Base-by-base conservation (phyloP, 2,113 vertebrate genomes). In the Cyanoramphus novaezelandiae region DNA sequence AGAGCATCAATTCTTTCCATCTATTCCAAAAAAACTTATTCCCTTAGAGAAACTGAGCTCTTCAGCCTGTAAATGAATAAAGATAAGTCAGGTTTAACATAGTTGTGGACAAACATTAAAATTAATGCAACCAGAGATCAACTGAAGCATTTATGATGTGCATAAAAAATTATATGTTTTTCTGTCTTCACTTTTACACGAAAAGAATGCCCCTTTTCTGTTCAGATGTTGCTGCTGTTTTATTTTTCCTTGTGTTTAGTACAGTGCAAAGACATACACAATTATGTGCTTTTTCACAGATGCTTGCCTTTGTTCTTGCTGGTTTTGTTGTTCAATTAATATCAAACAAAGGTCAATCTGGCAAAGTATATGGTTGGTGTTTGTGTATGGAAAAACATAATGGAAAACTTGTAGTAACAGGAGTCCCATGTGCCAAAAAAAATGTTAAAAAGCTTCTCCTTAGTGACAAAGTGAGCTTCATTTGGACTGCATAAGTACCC, bases 321-420 rank as follows among this genome's bases (percentile, higher is more conserved):
- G 88, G 72, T 86, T 92, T 92, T 89, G 70, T 93, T 88, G 64
- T 83, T 93, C 90, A 93, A 93, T 96, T 93, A 96, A 95, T 94
- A 95, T 88, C 85, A 94, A 96, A 82, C 69, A 95, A 97, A 97
- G 97, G 95, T 96, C 96, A 96, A 77, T 82, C 69, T 94, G 96
- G 96, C 87, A 96, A 95, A 88, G 77, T 92, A 59, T 84, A 62
- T 81, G 47, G 76, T 41, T 91, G 68, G 74, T 94, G 88, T 92
- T 88, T 97, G 83, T 87, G 55, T 93, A 92, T 72, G 39, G 77
- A 76, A 93, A 85, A 89, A 93, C 64, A 92, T 94, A 97, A 95
- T 85, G 70, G 86, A 89, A 95, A 95, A 93, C 82, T 84, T 94
- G 95, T 94, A 90, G 91, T 79, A 91, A 82, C 77, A 88, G 65